Conservation (phyloP, 2,797 vertebrate species). For the Danio albolineatus region DNA sequence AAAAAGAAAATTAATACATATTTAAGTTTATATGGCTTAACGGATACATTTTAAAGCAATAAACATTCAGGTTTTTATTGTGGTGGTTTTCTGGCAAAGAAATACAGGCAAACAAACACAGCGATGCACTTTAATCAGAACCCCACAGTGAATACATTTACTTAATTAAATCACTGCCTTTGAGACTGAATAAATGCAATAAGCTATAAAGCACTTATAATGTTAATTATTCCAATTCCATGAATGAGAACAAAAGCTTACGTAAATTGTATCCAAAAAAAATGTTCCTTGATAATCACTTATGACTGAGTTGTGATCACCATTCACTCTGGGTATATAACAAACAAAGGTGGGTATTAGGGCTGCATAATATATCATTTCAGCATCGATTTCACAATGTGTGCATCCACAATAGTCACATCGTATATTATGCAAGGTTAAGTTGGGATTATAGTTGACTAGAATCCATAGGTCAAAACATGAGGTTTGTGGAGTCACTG, state of each 20-base stretch:
- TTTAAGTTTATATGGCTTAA: background rate
- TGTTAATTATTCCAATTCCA: too few relatives aligned
- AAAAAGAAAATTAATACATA: background rate
- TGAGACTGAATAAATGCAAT: background rate
- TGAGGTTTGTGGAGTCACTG: too few relatives aligned
- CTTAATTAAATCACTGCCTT: slow-evolving; percentile 1
- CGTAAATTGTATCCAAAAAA: background rate
- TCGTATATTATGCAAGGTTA: too few relatives aligned
- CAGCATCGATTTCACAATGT: too few relatives aligned
- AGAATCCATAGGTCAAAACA: too few relatives aligned
- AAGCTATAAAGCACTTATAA: background rate
- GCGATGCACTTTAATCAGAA: background rate
- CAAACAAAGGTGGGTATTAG: background rate
- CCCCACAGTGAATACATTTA: background rate
- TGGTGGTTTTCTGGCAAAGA: background rate
- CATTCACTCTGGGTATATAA: background rate
- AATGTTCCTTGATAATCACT: background rate
- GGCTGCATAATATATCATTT: too few relatives aligned
- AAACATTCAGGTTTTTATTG: background rate
- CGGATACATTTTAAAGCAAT: background rate
- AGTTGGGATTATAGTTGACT: too few relatives aligned
- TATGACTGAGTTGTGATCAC: background rate
- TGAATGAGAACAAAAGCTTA: background rate
- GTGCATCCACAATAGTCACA: too few relatives aligned
- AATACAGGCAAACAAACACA: background rate